Evolutionary conservation across 2,797 vertebrate species (phyloP).

Genomic region (Morus bassanus): DNA sequence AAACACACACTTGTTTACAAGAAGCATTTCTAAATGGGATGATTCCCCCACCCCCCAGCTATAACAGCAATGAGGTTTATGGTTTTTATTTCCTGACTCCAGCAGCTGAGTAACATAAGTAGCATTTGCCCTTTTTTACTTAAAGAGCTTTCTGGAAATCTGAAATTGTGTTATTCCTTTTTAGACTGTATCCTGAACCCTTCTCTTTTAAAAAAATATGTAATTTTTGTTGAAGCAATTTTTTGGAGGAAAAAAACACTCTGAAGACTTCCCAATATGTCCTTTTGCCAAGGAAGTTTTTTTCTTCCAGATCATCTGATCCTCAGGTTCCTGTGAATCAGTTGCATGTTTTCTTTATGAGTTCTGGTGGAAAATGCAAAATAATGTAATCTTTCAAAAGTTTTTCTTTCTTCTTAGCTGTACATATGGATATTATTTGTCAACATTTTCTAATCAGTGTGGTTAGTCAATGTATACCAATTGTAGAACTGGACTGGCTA

Average conservation of each 20-base stretch:
- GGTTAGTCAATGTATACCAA: not conserved
- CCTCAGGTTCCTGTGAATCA: not conserved
- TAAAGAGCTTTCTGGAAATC: not conserved
- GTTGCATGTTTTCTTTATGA: not conserved
- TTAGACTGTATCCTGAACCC: not conserved
- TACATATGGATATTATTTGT: not conserved
- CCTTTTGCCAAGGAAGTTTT: not conserved
- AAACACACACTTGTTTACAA: not conserved
- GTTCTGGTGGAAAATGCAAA: not conserved
- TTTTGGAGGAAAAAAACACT: not conserved
- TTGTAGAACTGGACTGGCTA: not conserved
- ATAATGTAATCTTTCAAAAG: not conserved
- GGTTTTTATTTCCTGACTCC: not conserved
- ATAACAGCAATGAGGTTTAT: not conserved
- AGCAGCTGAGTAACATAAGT: not conserved
- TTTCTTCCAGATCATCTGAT: not conserved
- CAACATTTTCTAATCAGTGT: not conserved
- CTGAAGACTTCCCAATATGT: not conserved
- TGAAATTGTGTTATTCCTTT: not conserved
- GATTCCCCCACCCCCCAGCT: not conserved
- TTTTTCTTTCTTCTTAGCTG: not conserved
- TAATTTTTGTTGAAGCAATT: not conserved
- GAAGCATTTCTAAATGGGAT: not conserved
- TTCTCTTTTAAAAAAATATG: not conserved
- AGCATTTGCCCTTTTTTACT: not conserved